Conservation (phyloP, 1,140 invertebrate genomes). For the Apis dorsata region DNA sequence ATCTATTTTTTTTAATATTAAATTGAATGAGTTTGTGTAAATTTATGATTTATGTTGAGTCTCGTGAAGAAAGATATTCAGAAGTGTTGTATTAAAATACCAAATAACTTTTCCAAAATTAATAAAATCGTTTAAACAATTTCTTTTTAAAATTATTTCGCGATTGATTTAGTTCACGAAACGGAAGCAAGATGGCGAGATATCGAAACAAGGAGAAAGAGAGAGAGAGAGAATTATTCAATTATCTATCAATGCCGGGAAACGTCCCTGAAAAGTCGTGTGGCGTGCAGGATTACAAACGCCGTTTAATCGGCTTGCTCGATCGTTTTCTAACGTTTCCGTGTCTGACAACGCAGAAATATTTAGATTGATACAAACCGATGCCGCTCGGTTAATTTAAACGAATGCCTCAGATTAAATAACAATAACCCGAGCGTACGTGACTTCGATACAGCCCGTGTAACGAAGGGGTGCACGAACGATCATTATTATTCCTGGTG, state of each 20-base stretch:
- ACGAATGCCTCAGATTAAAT: conserved; percentile 46
- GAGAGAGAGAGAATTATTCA: background rate
- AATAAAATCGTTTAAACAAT: no score
- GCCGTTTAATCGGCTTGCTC: conserved; percentile 2
- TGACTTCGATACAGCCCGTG: conserved; percentile 38
- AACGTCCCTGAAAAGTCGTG: conserved; percentile 15
- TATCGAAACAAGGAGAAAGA: background rate
- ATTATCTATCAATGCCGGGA: conserved; percentile 12
- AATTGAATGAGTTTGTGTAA: no score
- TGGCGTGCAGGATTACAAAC: conserved; percentile 8
- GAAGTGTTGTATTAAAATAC: no score
- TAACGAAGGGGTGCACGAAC: conserved; percentile 42
- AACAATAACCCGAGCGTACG: conserved; percentile 43
- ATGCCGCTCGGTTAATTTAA: conserved; percentile 28
- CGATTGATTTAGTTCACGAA: no score
- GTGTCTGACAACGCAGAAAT: conserved; percentile 5
- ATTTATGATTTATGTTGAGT: no score
- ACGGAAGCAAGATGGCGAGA: conserved; percentile 6
- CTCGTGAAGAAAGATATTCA: no score
- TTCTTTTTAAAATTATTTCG: no score
- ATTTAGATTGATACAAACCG: conserved; percentile 1
- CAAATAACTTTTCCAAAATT: no score
- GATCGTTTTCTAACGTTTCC: background rate
- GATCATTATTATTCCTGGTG: conserved; percentile 53
- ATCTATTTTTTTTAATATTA: no score